These are phyloP conservation scores for Tethya wilhelma DNA, from an alignment of 37 sponge, comb jelly and placozoan species.

Conservation along the genomic window DNA sequence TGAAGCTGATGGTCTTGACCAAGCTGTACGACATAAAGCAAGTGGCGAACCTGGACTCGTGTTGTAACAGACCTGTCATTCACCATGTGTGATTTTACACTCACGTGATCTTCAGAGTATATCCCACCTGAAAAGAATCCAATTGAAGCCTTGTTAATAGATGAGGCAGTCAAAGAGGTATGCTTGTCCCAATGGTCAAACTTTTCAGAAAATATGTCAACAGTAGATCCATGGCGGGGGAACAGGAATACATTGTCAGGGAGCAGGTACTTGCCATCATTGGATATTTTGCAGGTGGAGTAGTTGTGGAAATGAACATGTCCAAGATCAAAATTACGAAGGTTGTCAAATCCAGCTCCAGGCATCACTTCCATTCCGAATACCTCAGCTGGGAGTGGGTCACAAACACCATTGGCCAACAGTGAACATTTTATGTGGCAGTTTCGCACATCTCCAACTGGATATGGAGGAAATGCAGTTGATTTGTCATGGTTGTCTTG, in stretches of 20 bases:
- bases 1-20: constrained; percentile 45
- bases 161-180: constrained; percentile 49
- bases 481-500: too few species aligned
- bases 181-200: constrained; percentile 67
- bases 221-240: constrained; percentile 53
- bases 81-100: constrained; percentile 26
- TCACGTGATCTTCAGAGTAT: constrained; percentile 48
- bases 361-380: constrained; percentile 76
- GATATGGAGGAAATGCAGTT: constrained; percentile 8
- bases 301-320: constrained; percentile 56
- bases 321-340: constrained; percentile 76
- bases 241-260: constrained; percentile 55
- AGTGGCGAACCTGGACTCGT: constrained; percentile 53
- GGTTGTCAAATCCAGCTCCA: constrained; percentile 77
- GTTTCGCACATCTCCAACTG: constrained; percentile 73
- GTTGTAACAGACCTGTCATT: constrained; percentile 28
- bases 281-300: constrained; percentile 59
- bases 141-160: constrained; percentile 53
- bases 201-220: constrained; percentile 46
- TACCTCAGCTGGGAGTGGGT: too few species aligned
- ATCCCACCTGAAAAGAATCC: too few species aligned
- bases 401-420: background rate
- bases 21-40: constrained; percentile 40
- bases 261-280: constrained; percentile 73
- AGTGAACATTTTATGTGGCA: constrained; percentile 46